Conservation (phyloP, 2,888 invertebrate species). For the Nephrotoma appendiculata region DNA sequence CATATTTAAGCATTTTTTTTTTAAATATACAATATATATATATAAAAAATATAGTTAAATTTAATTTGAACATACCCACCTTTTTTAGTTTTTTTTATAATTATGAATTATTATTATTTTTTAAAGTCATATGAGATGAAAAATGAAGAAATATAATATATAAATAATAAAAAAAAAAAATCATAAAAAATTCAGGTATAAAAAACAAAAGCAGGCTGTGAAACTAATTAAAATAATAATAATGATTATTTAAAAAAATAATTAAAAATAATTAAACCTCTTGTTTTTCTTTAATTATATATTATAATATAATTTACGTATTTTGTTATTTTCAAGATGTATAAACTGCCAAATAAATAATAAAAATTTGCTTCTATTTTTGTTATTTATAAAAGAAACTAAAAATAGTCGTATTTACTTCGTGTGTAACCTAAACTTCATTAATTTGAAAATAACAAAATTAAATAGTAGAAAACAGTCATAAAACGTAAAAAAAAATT, state of each 20-base stretch:
- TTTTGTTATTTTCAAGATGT: neutral
- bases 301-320: neutral
- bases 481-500: neutral
- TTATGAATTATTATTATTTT: neutral
- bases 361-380: neutral
- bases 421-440: neutral
- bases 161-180: conserved; percentile 3
- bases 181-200: conserved; percentile 1
- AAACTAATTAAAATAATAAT: conserved; percentile 1
- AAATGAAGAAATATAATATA: neutral
- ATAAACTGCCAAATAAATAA: neutral
- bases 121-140: conserved; percentile 2
- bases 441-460: neutral
- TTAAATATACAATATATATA: neutral
- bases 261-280: neutral
- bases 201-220: conserved; percentile 4
- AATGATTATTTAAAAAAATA: neutral
- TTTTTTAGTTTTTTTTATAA: neutral
- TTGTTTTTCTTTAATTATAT: neutral
- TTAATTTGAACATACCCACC: neutral
- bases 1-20: neutral
- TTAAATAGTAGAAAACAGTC: neutral
- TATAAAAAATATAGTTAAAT: neutral
- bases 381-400: neutral
- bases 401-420: neutral